Evolutionary conservation across 1,140 invertebrate genomes (phyloP), one percentile per base, ranked within the genome.

Genomic region (Aphelinus certus): DNA sequence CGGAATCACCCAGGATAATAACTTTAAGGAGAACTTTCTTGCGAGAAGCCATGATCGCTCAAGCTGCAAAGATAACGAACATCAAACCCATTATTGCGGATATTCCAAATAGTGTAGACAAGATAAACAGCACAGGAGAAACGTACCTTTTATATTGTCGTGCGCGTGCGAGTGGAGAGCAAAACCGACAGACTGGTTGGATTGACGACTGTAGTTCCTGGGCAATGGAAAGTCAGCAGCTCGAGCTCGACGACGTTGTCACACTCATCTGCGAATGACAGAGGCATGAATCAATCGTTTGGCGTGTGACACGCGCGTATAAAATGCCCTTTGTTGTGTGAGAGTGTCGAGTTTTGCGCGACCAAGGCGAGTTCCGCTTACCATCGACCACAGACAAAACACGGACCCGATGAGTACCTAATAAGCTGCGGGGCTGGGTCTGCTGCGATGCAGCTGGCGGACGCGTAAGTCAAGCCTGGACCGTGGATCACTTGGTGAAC

Each of bases 21-120:
- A 99, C 97, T 92, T 99, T 99, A 75, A 98, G 88, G 55, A 99
- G 89, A 79, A 96, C 93, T 93, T 98, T 98, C 93, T 97, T 98
- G 83, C 96, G 93, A 63, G 95, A 95, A 80, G 96, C 92, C 96
- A 98, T 98, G 79, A 73, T 83, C 6, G n/a, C 64, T 80, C 7
- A 3, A 76, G 73, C 78, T 82, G 61, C n/a, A 61, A 78, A 45
- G 62, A 78, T 26, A 26, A 26, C 26, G 0, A 26, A 73, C 62
- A 48, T 10, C 26, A 26, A 26, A 26, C 26, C 26, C 26, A 26
- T 26, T 26, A 26, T 26, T 26, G 26, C 26, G 26, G 26, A 26
- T 26, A 26, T 26, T 26, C 26, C 26, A 26, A 55, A 55, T 55
- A 55, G 10, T 7, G 5, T 10, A 55, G 10, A 55, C 53, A 55